Evolutionary conservation across 2,888 invertebrate species (phyloP).

Genomic region (Amaurobius ferox): DNA sequence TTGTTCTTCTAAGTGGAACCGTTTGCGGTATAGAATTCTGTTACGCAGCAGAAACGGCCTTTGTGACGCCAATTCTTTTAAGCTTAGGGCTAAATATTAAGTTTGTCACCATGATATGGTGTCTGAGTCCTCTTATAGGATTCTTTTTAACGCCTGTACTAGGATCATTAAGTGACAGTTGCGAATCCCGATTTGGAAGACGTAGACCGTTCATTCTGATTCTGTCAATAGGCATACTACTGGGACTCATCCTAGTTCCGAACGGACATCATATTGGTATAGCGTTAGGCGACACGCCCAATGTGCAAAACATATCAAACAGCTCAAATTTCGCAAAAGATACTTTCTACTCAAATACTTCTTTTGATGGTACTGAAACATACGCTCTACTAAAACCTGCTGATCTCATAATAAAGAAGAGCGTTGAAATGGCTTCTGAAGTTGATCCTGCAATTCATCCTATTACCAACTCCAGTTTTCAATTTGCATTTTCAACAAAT

Average conservation of each 20-base stretch:
- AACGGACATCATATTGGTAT: slow-evolving; percentile 92
- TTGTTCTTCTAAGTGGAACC: slow-evolving; percentile 92
- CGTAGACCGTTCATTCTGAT: slow-evolving; percentile 93
- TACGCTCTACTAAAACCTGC: background rate
- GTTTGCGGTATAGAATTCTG: slow-evolving; percentile 99
- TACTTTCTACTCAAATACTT: background rate
- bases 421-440: background rate
- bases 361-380: background rate
- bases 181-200: slow-evolving; percentile 87
- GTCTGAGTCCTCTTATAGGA: slow-evolving; percentile 93
- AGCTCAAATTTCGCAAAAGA: background rate
- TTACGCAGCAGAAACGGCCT: slow-evolving; percentile 97
- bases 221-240: slow-evolving; percentile 90
- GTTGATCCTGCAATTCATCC: too few species aligned
- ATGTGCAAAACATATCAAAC: background rate
- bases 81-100: slow-evolving; percentile 93
- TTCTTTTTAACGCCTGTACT: slow-evolving; percentile 95
- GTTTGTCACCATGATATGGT: slow-evolving; percentile 97
- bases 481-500: too few species aligned
- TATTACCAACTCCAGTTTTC: too few species aligned
- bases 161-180: slow-evolving; percentile 94
- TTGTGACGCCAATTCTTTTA: slow-evolving; percentile 94
- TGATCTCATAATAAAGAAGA: background rate
- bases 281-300: slow-evolving; percentile 84
- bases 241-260: slow-evolving; percentile 92